These are phyloP conservation scores for Gymnobelideus leadbeateri DNA, from an alignment of 2,113 vertebrate species.

Conservation along the genomic window DNA sequence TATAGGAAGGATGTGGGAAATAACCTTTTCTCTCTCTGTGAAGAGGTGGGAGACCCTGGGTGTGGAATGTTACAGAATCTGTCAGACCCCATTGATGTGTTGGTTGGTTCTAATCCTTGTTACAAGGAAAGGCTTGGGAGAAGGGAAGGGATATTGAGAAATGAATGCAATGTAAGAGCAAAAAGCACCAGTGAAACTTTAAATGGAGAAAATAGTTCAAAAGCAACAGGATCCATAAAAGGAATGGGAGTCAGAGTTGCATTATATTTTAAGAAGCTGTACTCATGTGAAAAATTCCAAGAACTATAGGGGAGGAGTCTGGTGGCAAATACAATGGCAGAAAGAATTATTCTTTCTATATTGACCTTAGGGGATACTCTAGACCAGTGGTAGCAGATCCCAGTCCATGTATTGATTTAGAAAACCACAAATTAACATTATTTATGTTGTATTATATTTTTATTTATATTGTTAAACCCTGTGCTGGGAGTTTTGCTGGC, in stretches of 20 bases:
- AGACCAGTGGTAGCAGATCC: neutral
- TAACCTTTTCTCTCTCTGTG: neutral
- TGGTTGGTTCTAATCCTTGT: neutral
- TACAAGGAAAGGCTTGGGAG: neutral
- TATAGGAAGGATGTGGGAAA: neutral
- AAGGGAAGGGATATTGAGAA: neutral
- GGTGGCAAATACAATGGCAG: neutral
- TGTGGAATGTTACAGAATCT: neutral
- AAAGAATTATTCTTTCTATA: neutral
- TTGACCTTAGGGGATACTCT: neutral
- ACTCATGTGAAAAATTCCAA: neutral
- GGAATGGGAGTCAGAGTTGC: neutral
- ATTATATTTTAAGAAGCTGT: neutral
- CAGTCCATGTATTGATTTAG: neutral
- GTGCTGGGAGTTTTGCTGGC: neutral
- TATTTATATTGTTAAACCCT: neutral
- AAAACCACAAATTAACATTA: neutral
- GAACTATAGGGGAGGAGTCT: neutral
- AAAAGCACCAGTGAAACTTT: neutral
- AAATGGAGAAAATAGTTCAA: neutral
- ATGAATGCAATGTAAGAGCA: neutral
- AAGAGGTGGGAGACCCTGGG: neutral
- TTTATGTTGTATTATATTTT: neutral
- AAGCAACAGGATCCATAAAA: neutral
- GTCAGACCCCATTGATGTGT: neutral